Evolutionary conservation across 2,888 invertebrate species (phyloP), one percentile per base, ranked within the genome.

Genomic region (Rhodophaea formosa): DNA sequence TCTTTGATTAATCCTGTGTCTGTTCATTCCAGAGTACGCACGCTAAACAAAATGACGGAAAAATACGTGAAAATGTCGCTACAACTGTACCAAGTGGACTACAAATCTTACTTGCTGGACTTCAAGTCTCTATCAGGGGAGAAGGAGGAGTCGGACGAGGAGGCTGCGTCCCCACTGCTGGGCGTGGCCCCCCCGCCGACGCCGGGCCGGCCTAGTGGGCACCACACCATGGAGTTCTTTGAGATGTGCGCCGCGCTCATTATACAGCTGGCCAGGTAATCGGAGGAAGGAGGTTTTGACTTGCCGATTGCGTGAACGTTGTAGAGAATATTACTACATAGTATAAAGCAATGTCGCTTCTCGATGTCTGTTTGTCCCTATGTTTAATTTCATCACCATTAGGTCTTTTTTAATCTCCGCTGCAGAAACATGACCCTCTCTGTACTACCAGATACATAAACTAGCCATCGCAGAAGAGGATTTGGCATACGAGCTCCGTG

Each of bases 241-340:
- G 99, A 99, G 92, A 99, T 99, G 98, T 99, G 99, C 87, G 98
- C 99, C 16, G 97, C 98, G 2, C 93, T 99, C 49, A 99, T 99
- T 72, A 98, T 99, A 62, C 99, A 99, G 72, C 92, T 99, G 63
- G 99, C 99, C 32, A 96, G 98, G 88, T 98, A 93, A 63, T 49
- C 47, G 10, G n/a, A 2, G 23, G 23, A 23, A 12, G 10, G 3
- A 39, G n/a, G 39, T 12, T 12, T 10, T 12, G 39, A 39, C 39
- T n/a, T 5, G 23, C 23, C 23, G 23, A 23, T 23, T 23, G 23
- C 5, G 23, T 23, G 5, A 23, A 23, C 5, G 23, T 23, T 23
- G n/a, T n/a, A n/a, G n/a, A n/a, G n/a, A n/a, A n/a, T n/a, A n/a
- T n/a, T n/a, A n/a, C n/a, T n/a, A n/a, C n/a, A n/a, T n/a, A n/a